phyloP scores from a whole-genome alignment of 2,113 vertebrate species.

The Emydocephalus ijimae region DNA sequence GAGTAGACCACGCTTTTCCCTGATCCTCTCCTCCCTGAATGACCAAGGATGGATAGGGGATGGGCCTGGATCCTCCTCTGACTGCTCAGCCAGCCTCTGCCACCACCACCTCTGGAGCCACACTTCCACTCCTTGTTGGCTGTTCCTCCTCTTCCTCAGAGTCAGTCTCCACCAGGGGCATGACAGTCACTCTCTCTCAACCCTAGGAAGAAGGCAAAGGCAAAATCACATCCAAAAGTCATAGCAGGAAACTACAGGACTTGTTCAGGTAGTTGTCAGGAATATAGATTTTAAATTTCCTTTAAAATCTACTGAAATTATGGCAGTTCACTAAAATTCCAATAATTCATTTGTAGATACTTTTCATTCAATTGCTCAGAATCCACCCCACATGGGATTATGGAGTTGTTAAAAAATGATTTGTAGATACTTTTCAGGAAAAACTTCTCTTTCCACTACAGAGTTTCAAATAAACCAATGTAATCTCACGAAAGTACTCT shows the following conservation, averaged over 20 bases:
- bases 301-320: not conserved
- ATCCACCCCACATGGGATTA: no score
- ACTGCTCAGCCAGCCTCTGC: no score
- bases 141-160: no score
- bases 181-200: not conserved
- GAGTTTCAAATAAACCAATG: slow-evolving; percentile 14
- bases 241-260: not conserved
- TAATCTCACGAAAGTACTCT: slow-evolving; percentile 6
- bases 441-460: slow-evolving; percentile 3
- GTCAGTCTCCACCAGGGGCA: no score
- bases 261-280: not conserved
- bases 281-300: not conserved
- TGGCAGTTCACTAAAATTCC: not conserved
- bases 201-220: not conserved
- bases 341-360: not conserved
- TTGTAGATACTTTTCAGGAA: not conserved
- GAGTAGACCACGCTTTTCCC: no score
- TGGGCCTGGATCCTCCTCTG: no score
- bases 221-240: not conserved
- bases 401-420: not conserved
- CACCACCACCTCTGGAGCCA: no score
- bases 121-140: no score
- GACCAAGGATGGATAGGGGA: no score
- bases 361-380: not conserved
- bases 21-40: no score